Percentiles rank a stretch among this genome's conserved stretches.
These are phyloP conservation scores for Odontocerum albicorne DNA, from an alignment of 2,888 invertebrate species.

Conservation along the genomic window DNA sequence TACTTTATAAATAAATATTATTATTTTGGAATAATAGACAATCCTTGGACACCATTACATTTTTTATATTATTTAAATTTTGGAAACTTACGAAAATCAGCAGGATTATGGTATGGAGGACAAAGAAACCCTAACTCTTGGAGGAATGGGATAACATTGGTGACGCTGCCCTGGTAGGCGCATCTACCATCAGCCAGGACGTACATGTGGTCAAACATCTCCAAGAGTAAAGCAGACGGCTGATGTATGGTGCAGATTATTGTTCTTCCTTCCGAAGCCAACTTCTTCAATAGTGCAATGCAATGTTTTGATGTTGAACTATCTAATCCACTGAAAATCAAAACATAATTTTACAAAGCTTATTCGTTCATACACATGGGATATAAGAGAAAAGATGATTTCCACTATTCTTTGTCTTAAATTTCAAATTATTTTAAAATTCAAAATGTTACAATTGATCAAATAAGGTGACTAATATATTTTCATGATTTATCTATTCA, in stretches of 20 bases:
- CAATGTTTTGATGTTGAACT: slow-evolving; percentile 83
- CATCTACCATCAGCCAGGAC: slow-evolving; percentile 79
- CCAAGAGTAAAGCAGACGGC: slow-evolving; percentile 82
- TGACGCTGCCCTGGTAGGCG: slow-evolving; percentile 77
- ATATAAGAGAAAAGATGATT: not conserved
- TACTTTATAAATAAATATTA: no score
- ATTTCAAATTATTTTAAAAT: no score
- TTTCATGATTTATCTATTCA: no score
- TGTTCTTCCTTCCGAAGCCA: slow-evolving; percentile 83
- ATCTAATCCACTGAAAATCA: slow-evolving; percentile 68
- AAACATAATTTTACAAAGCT: no score
- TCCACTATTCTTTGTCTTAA: no score
- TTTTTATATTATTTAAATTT: no score
- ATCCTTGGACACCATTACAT: no score
- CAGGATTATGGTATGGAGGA: slow-evolving; percentile 88
- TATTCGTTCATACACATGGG: not conserved
- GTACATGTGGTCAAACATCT: slow-evolving; percentile 88
- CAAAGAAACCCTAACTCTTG: slow-evolving; percentile 70
- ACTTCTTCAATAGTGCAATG: slow-evolving; percentile 73
- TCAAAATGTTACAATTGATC: no score
- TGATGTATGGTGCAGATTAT: slow-evolving; percentile 91
- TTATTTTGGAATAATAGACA: no score
- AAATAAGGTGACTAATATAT: no score
- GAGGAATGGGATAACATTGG: slow-evolving; percentile 76
- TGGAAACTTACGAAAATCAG: slow-evolving; percentile 87